Base-by-base conservation (phyloP, 2,113 vertebrate genomes). In the Corynorhinus townsendii region DNA sequence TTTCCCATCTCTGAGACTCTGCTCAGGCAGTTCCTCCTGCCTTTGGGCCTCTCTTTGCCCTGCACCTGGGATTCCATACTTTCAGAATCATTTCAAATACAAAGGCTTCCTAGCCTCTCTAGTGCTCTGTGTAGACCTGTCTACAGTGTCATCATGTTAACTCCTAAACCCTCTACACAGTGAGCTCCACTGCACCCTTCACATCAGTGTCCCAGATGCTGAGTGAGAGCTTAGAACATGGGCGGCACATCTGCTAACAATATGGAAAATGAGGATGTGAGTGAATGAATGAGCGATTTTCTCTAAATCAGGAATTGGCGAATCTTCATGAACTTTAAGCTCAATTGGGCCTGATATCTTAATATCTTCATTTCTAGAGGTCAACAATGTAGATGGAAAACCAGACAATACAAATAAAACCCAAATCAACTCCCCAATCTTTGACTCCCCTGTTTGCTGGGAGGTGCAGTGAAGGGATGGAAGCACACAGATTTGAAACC, bases 151-250 rank as follows among this genome's bases (percentile, higher is more conserved):
- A 22, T 5, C 20, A 56, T 0, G 7, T 30, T 16, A 28, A 33
- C 33, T n/a, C 33, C 35, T 24, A 81, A 11, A 71, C 40, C 19
- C 22, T 54, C 86, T 9, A 26, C 45, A 59, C 16, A 59, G 45
- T 3, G 30, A 69, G 40, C 6, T 2, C 54, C 11, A 38, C 11
- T 16, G 20, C 8, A 16, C 45, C 43, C 66, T 54, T 3, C 11
- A 30, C 0, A 0, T 12, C 38, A 68, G n/a, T 4, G 26, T 22
- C 38, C 14, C 26, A 85, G 9, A 33, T 26, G 47, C 59, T 30
- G 45, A 91, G 68, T 0, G 0, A 62, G 28, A 47, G 43, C 54
- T 17, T 22, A 17, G 59, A 73, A 33, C 14, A 35, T 1, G 30
- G 40, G 38, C 17, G n/a, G 11, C 14, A 1, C 7, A 22, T 19